Evolutionary conservation across 2,113 vertebrate species (phyloP), one percentile per base, ranked within the genome.

Genomic region (Fregata magnificens): DNA sequence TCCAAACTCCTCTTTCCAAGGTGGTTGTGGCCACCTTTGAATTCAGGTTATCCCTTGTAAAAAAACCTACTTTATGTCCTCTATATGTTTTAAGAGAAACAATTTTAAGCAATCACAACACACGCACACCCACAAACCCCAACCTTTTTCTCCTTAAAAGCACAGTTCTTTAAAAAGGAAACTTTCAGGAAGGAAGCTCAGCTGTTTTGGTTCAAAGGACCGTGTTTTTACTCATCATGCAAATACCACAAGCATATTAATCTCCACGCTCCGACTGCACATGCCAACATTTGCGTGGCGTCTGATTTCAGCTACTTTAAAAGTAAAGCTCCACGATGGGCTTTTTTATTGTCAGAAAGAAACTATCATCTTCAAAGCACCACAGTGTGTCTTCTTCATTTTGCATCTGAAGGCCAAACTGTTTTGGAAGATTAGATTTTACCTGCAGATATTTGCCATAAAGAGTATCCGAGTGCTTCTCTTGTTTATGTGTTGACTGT

Each of bases 101-200:
- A 20, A 7, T n/a, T 90, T 42, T 32, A 49, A 70, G 34, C 21
- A 12, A 17, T 28, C 63, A 5, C n/a, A 72, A 24, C 14, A 28
- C 4, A 5, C 0, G 0, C 5, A 7, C 0, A 3, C 9, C 16
- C 16, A 40, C 8, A n/a, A 38, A 63, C 28, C 17, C 20, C 49
- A 69, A 10, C 5, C 0, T 44, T 88, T 38, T 76, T 21, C 50
- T 31, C 18, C 28, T 29, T 40, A 38, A 44, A 52, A 82, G 8
- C 20, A 50, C 7, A 4, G 8, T 26, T 53, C 22, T 88, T 73
- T 55, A 10, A 9, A 49, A 55, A 42, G 15, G 32, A 63, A 76
- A 18, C 8, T 59, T 71, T 13, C 21, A 13, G n/a, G 42, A 63
- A 20, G 38, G 55, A 17, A 34, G 26, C 16, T 77, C 25, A 31